Evolutionary conservation across 2,888 invertebrate species (phyloP).

Genomic region (Lasioglossum zephyrum): DNA sequence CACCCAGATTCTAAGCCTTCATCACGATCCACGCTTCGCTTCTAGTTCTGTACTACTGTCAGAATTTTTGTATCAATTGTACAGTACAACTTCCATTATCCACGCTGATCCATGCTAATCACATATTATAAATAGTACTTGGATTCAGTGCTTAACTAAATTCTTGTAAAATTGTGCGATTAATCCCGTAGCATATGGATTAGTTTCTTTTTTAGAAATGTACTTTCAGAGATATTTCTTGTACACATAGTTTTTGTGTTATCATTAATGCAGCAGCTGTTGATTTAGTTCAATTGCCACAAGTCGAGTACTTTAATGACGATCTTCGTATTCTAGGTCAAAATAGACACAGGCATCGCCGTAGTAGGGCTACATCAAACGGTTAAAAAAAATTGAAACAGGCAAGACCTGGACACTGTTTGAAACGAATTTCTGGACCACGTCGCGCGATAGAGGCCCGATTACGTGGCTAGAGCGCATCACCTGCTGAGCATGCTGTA

Average conservation of each 20-base stretch:
- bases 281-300: background rate
- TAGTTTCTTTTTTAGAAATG: background rate
- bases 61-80: background rate
- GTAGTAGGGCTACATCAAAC: background rate
- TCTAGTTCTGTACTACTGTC: background rate
- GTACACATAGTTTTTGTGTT: background rate
- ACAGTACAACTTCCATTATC: background rate
- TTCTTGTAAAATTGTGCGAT: background rate
- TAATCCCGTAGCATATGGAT: background rate
- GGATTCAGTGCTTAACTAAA: background rate
- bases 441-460: background rate
- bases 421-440: background rate
- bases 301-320: background rate
- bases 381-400: background rate
- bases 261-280: background rate
- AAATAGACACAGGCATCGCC: background rate
- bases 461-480: conserved; percentile 31
- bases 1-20: background rate
- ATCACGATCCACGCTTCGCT: background rate
- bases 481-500: conserved; percentile 13
- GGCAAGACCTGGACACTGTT: background rate
- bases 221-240: background rate
- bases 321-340: background rate
- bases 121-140: background rate
- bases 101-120: background rate